Evolutionary conservation across 2,888 invertebrate species (phyloP).

Genomic region (Ennomos quercinarius): DNA sequence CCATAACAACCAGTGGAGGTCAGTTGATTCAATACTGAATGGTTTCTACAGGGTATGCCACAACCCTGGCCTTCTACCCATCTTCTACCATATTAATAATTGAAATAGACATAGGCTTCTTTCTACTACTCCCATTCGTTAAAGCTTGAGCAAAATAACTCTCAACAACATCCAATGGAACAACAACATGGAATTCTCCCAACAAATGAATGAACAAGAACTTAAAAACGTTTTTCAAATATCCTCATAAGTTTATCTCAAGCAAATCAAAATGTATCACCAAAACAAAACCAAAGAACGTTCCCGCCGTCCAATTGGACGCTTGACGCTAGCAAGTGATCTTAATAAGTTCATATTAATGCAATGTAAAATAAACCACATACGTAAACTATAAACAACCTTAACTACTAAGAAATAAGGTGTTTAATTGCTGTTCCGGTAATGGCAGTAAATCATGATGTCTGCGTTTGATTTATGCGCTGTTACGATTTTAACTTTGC

Average conservation of each 20-base stretch:
- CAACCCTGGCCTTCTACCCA: too few species aligned
- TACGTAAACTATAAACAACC: constrained; percentile 18
- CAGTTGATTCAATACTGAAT: too few species aligned
- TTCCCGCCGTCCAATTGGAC: constrained; percentile 45
- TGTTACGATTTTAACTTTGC: constrained; percentile 61
- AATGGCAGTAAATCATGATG: constrained; percentile 56
- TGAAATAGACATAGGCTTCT: too few species aligned
- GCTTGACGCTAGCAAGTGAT: constrained; percentile 50
- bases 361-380: constrained; percentile 21
- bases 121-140: too few species aligned
- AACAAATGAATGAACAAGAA: too few species aligned
- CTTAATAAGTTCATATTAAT: constrained; percentile 47
- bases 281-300: constrained; percentile 37
- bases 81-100: too few species aligned
- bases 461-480: constrained; percentile 67
- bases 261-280: constrained; percentile 29
- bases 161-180: too few species aligned
- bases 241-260: constrained; percentile 11
- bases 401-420: constrained; percentile 16
- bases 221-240: neutral
- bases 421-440: neutral
- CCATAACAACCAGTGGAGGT: too few species aligned
- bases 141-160: too few species aligned
- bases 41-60: too few species aligned
- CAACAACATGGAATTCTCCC: too few species aligned